A percentile compares a stretch with the other conserved stretches of the same genome.
phyloP scores from a whole-genome alignment of 64 coral and sea anemone genomes.

The Trachythela sp. region DNA sequence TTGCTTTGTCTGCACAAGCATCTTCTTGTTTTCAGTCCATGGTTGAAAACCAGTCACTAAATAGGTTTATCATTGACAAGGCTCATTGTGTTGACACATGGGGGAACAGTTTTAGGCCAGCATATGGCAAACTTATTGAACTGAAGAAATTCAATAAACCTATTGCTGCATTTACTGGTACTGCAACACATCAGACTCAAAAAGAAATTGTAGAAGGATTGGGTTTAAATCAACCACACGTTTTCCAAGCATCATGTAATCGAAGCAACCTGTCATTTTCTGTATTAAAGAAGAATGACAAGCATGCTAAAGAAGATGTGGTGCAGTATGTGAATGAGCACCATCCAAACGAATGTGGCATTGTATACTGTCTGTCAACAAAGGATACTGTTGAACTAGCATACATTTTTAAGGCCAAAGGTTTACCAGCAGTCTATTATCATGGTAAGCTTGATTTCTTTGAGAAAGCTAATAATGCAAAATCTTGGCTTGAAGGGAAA shows the following conservation, averaged over 20 bases:
- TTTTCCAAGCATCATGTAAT: background rate
- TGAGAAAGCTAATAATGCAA: no score
- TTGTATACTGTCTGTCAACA: background rate
- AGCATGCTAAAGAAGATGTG: background rate
- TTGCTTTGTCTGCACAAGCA: background rate
- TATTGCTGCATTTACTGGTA: background rate
- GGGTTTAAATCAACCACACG: background rate
- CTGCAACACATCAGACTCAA: background rate
- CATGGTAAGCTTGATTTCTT: no score
- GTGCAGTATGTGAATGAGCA: background rate
- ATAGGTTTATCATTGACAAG: background rate
- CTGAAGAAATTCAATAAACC: background rate
- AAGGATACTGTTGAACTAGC: background rate
- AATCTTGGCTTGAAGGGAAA: no score
- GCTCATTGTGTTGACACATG: background rate
- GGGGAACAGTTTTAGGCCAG: background rate
- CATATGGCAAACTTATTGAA: background rate
- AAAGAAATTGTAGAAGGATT: background rate
- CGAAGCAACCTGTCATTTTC: background rate
- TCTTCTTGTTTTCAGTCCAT: background rate
- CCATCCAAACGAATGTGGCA: background rate
- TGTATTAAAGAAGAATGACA: background rate
- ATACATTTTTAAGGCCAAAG: background rate
- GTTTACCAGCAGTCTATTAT: background rate
- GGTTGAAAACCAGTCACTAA: background rate